Percentiles rank a stretch among this genome's conserved stretches.
These are phyloP conservation scores for Archaeoteleia sp. DNA, from an alignment of 2,888 invertebrate species.

Conservation along the genomic window DNA sequence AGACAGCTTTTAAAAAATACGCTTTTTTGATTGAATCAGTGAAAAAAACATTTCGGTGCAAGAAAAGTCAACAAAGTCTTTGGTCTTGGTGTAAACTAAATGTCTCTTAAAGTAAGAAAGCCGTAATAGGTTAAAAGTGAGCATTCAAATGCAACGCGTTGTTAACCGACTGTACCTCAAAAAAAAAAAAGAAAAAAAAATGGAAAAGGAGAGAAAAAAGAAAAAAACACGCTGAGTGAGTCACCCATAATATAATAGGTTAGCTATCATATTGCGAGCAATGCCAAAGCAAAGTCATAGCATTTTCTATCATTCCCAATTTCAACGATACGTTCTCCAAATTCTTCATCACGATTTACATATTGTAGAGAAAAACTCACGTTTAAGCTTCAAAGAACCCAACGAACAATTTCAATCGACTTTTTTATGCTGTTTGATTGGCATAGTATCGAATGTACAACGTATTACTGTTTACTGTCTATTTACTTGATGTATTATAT, in stretches of 20 bases:
- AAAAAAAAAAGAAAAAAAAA: too few species aligned
- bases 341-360: constrained; percentile 2
- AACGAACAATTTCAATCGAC: constrained; percentile 13
- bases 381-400: not conserved
- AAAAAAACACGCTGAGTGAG: constrained; percentile 47
- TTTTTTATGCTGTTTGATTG: constrained; percentile 6
- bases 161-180: too few species aligned
- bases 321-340: not conserved
- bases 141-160: too few species aligned
- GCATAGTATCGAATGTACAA: constrained; percentile 12
- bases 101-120: too few species aligned
- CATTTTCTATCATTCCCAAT: not conserved
- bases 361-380: too few species aligned
- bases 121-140: too few species aligned
- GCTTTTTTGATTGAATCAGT: too few species aligned
- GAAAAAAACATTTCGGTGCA: too few species aligned
- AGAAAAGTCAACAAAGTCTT: too few species aligned
- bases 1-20: too few species aligned
- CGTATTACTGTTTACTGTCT: constrained; percentile 3
- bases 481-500: constrained; percentile 6
- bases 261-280: constrained; percentile 55
- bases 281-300: constrained; percentile 27
- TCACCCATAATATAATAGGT: constrained; percentile 55
- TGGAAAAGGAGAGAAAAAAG: too few species aligned
- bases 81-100: too few species aligned